Conservation (phyloP, 2,888 invertebrate species). For the Phyto melanocephala region DNA sequence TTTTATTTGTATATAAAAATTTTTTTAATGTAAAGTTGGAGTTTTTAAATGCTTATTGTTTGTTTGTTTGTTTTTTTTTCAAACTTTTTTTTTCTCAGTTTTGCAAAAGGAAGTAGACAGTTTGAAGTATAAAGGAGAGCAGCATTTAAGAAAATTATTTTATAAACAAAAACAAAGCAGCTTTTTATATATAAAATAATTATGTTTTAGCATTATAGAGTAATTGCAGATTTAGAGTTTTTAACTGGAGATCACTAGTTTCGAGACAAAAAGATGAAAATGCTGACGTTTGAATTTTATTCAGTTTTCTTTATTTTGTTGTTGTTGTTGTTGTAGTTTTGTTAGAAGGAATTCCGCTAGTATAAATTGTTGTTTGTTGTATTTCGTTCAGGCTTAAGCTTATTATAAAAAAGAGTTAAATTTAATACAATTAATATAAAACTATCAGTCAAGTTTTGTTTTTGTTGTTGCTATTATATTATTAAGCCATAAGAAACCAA, state of each 20-base stretch:
- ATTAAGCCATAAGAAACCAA: slow-evolving; percentile 43
- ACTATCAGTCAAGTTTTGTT: slow-evolving; percentile 69
- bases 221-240: slow-evolving; percentile 25
- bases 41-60: slow-evolving; percentile 52
- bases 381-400: slow-evolving; percentile 51
- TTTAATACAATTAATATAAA: slow-evolving; percentile 64
- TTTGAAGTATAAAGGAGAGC: slow-evolving; percentile 30
- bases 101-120: slow-evolving; percentile 51
- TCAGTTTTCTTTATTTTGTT: slow-evolving; percentile 7
- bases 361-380: slow-evolving; percentile 31
- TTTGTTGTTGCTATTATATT: slow-evolving; percentile 52
- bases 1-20: slow-evolving; percentile 21
- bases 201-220: slow-evolving; percentile 62
- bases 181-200: slow-evolving; percentile 49
- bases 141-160: slow-evolving; percentile 12
- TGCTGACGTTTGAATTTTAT: background rate
- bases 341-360: slow-evolving; percentile 32
- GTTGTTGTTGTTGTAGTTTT: slow-evolving; percentile 16
- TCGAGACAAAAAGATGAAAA: slow-evolving; percentile 27
- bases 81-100: slow-evolving; percentile 3
- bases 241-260: slow-evolving; percentile 55
- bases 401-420: slow-evolving; percentile 55
- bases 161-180: slow-evolving; percentile 9
- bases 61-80: slow-evolving; percentile 5
- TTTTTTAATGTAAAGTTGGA: slow-evolving; percentile 42